A percentile compares a stretch with the other conserved stretches of the same genome.
Conservation (phyloP, 2,113 vertebrate genomes). For the Xenopus borealis region DNA sequence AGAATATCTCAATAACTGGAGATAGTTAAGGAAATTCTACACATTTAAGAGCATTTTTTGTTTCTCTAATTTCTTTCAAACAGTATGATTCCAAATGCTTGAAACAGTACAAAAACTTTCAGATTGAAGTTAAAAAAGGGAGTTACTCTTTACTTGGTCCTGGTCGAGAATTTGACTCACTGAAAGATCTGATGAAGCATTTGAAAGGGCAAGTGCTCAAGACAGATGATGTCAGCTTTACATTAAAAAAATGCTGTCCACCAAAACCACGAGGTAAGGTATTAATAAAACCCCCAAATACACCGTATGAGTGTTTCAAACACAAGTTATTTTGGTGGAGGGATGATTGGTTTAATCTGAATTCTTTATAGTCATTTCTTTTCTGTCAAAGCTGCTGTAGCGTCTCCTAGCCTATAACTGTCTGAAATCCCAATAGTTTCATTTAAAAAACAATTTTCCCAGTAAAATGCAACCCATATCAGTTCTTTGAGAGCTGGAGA, state of each 20-base stretch:
- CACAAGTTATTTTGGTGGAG: background rate
- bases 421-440: too few relatives aligned
- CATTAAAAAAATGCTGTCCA: slow-evolving; percentile 86
- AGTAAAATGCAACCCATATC: too few relatives aligned
- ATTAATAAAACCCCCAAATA: background rate
- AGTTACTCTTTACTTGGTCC: slow-evolving; percentile 81
- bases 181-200: slow-evolving; percentile 86
- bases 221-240: slow-evolving; percentile 89
- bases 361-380: too few relatives aligned
- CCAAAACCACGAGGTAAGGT: slow-evolving; percentile 88
- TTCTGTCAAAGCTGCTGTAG: too few relatives aligned
- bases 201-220: slow-evolving; percentile 86
- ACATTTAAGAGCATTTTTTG: too few relatives aligned
- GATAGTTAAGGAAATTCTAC: too few relatives aligned
- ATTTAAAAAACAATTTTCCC: too few relatives aligned
- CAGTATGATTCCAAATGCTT: slow-evolving; percentile 54
- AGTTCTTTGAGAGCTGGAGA: too few relatives aligned
- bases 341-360: too few relatives aligned
- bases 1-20: too few relatives aligned
- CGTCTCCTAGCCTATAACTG: too few relatives aligned
- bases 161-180: slow-evolving; percentile 65
- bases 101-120: slow-evolving; percentile 93
- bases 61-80: background rate
- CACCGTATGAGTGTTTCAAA: too few relatives aligned
- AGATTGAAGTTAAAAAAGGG: slow-evolving; percentile 77